Evolutionary conservation across 2,113 vertebrate species (phyloP).

Genomic region (Bujurquina vittata): DNA sequence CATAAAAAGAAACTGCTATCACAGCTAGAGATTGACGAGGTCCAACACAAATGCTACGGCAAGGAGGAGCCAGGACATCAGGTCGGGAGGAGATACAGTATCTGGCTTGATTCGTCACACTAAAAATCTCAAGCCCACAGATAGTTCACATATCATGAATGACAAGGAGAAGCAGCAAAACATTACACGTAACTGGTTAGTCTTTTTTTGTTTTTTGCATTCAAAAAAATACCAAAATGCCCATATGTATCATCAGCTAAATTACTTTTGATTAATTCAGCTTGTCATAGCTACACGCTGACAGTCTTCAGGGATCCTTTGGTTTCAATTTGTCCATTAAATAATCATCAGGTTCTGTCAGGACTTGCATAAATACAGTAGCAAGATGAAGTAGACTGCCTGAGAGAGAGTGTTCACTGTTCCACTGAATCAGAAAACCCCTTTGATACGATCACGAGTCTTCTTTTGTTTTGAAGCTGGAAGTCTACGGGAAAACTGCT

Average conservation of each 20-base stretch:
- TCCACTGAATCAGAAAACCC: neutral
- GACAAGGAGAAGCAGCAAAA: neutral
- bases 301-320: neutral
- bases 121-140: neutral
- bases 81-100: no score
- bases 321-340: neutral
- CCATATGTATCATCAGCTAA: neutral
- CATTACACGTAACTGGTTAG: neutral
- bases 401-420: neutral
- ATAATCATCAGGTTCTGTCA: neutral
- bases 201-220: neutral
- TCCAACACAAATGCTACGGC: no score
- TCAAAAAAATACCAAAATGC: neutral
- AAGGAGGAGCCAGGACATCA: no score
- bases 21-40: no score
- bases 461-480: neutral
- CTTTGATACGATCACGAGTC: neutral
- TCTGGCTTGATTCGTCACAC: neutral
- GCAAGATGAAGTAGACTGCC: neutral
- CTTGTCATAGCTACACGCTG: neutral
- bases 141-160: neutral
- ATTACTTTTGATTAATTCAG: neutral
- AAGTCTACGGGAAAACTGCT: neutral
- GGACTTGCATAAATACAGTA: neutral
- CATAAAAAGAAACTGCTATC: no score